Evolutionary conservation across 1,140 invertebrate species (phyloP), one percentile per base, ranked within the genome.

Genomic region (Drosophila orena): DNA sequence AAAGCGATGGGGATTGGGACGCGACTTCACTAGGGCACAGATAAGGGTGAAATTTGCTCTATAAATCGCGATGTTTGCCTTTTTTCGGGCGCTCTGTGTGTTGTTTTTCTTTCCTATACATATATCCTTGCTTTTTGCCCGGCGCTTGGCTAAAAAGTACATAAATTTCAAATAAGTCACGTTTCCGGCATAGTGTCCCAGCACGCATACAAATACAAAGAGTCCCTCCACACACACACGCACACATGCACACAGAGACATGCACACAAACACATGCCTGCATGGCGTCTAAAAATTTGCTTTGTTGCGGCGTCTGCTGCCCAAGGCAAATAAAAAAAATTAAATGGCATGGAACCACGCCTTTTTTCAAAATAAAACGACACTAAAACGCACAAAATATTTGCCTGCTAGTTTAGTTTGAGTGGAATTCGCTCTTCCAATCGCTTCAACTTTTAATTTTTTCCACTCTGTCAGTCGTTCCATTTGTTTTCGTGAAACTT

Each of bases 151-250:
- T 84, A 84, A 89, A 89, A 89, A 84, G 85, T 89, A 89, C 79
- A 89, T 89, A 89, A 89, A 89, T 89, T 80, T 84, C 54, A 61
- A 89, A 89, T 89, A 89, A 89, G 80, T 89, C 84, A 89, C 84
- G 84, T 89, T 88, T 89, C 77, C 77, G 79, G 79, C 61, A 76
- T 78, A 79, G 68, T 70, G 59, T 44, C 79, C 37, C 55, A 66
- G 14, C 44, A 53, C 46, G 50, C 42, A 50, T 10, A 42, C 59
- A 52, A 5, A 30, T 30, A 49, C 38, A 52, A 50, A 46, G 24
- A 59, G 44, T 50, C 56, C 47, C n/a, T n/a, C 40, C 6, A 2
- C 44, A 46, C 20, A 24, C 40, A 17, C 40, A 1, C 6, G n/a
- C 44, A 47, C 44, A 24, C 20, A 17, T 17, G 17, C 17, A 17